phyloP scores from a whole-genome alignment of 2,113 vertebrate genomes.

The Arizona elegans region DNA sequence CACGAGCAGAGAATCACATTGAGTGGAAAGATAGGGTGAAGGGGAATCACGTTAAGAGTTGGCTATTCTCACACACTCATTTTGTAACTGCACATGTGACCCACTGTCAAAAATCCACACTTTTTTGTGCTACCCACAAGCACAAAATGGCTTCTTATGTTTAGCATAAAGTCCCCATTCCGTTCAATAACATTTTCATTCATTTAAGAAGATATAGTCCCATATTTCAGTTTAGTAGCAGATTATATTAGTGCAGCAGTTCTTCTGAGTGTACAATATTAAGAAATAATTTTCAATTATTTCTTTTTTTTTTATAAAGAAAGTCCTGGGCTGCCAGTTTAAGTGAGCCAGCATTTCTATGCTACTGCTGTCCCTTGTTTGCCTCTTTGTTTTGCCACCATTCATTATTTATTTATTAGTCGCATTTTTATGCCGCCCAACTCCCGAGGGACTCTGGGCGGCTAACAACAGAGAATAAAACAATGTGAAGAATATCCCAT shows the following conservation, averaged over 20 bases:
- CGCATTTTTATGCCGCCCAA: too few relatives aligned
- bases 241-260: neutral
- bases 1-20: neutral
- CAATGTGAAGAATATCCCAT: too few relatives aligned
- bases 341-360: neutral
- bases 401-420: too few relatives aligned
- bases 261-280: neutral
- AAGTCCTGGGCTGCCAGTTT: neutral
- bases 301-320: neutral
- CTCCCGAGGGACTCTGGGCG: too few relatives aligned
- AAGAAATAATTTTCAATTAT: neutral
- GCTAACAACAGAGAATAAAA: too few relatives aligned
- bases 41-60: neutral
- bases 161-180: neutral
- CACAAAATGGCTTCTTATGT: neutral
- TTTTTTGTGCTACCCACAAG: neutral
- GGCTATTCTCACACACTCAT: neutral
- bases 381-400: neutral
- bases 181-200: neutral
- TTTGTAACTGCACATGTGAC: neutral
- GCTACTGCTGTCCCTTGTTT: neutral
- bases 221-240: neutral
- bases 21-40: neutral
- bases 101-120: neutral
- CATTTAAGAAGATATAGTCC: neutral